Evolutionary conservation across 2,113 vertebrate species (phyloP), one percentile per base, ranked within the genome.

Genomic region (Rhinichthys klamathensis): DNA sequence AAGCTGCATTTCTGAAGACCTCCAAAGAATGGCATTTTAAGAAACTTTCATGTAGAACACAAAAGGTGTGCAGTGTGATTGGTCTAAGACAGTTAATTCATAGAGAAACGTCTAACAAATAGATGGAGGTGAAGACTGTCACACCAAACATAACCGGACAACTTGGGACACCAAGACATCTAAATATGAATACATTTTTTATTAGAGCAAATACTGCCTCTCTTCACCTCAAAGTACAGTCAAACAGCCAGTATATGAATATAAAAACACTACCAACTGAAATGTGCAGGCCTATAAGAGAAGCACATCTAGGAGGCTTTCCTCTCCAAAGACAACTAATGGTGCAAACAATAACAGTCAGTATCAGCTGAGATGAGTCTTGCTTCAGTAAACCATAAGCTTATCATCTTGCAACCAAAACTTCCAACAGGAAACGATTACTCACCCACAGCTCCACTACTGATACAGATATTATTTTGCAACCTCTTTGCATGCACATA

Each of bases 401-500:
- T 86, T 70, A 86, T 70, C 46, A 84, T 73, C 46, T 70, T 21
- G 74, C 74, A 61, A 69, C 74, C 27, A 72, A 83, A 83, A 70
- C 56, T 15, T 51, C 32, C 80, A 46, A 78, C 80, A 79, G 80
- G 81, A 87, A 87, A 84, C 41, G 74, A 76, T 78, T 58, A 83
- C 54, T 83, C 69, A 83, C 60, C 54, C 35, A 70, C 80, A 35
- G 41, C 38, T 41, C 58, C 63, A 82, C 49, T 58, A 72, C 30
- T 73, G 67, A 58, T 11, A 35, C 44, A 82, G 25, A 72, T 82
- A 82, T 72, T 72, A 41, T 83, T 73, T 72, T 83, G 81, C 51
- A 83, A 83, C 32, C 21, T 72, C 67, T 72, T 56, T 58, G 30
- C 63, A 35, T 82, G 63, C 63, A 82, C 80, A 51, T 15, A 81